phyloP scores from a whole-genome alignment of 2,797 vertebrate genomes.

The Sebastes elongatus region DNA sequence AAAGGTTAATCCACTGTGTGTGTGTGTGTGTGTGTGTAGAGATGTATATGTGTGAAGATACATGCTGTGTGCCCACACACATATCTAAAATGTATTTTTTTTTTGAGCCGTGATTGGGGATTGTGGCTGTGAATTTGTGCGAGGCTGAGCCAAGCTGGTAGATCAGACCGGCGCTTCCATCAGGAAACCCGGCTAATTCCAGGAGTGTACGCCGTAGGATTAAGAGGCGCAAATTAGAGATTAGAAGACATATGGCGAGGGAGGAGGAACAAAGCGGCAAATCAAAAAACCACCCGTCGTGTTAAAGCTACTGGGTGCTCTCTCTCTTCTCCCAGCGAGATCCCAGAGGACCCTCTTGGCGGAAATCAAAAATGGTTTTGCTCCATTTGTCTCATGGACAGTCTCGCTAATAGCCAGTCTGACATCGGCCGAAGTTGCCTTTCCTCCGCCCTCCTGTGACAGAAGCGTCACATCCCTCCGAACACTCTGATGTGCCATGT shows the following conservation, averaged over 20 bases:
- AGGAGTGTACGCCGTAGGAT: slow-evolving; percentile 24
- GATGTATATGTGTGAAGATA: background rate
- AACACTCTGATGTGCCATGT: background rate
- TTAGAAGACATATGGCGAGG: slow-evolving; percentile 35
- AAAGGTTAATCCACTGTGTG: slow-evolving; percentile 49
- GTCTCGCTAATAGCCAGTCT: slow-evolving; percentile 47
- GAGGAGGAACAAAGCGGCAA: slow-evolving; percentile 39
- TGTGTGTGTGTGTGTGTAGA: background rate
- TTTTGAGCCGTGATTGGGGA: background rate
- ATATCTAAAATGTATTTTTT: background rate
- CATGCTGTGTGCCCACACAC: background rate
- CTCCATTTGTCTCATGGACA: slow-evolving; percentile 39
- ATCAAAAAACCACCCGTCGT: slow-evolving; percentile 44
- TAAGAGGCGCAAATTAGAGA: slow-evolving; percentile 56
- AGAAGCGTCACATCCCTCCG: background rate
- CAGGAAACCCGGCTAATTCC: slow-evolving; percentile 35
- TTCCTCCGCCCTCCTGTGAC: slow-evolving; percentile 20
- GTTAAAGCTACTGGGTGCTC: slow-evolving; percentile 13
- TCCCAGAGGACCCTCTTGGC: background rate
- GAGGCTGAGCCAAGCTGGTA: background rate
- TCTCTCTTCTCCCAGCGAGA: background rate
- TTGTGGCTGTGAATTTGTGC: background rate
- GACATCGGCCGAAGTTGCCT: slow-evolving; percentile 19
- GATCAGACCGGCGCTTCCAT: slow-evolving; percentile 11
- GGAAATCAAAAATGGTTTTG: slow-evolving; percentile 53